phyloP scores from a whole-genome alignment of 1,140 invertebrate genomes.

The Tribolium castaneum region DNA sequence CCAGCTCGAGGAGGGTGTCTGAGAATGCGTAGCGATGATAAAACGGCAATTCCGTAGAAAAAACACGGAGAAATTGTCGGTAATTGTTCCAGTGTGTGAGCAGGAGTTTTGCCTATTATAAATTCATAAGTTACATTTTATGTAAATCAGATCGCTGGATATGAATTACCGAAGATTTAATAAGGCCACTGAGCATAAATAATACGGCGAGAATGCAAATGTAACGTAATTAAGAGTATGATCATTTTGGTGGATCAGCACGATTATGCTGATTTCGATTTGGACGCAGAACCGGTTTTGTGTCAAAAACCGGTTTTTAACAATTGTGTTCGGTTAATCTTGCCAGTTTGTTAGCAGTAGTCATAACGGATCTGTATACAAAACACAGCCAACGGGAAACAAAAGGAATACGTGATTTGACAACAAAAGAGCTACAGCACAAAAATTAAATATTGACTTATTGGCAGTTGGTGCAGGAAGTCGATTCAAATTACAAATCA shows the following conservation, averaged over 20 bases:
- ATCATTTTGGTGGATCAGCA: conserved; percentile 28
- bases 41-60: conserved; percentile 25
- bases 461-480: conserved; percentile 25
- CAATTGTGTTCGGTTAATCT: conserved; percentile 5
- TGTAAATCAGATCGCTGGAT: conserved; percentile 40
- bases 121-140: conserved; percentile 44
- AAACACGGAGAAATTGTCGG: conserved; percentile 10
- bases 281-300: neutral
- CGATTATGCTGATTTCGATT: conserved; percentile 33
- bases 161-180: conserved; percentile 43
- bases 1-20: conserved; percentile 9
- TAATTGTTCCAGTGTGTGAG: conserved; percentile 35
- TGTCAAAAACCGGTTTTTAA: no score
- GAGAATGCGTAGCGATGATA: conserved; percentile 17
- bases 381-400: conserved; percentile 23
- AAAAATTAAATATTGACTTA: conserved; percentile 36
- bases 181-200: conserved; percentile 42
- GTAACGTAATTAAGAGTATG: conserved; percentile 39
- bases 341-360: neutral
- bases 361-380: neutral
- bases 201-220: conserved; percentile 40
- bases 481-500: conserved; percentile 29
- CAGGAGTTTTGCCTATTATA: conserved; percentile 36
- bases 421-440: neutral
- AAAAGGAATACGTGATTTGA: conserved; percentile 15